These are phyloP conservation scores for Anthopleura sola DNA, from an alignment of 64 coral and sea anemone species.

Conservation along the genomic window DNA sequence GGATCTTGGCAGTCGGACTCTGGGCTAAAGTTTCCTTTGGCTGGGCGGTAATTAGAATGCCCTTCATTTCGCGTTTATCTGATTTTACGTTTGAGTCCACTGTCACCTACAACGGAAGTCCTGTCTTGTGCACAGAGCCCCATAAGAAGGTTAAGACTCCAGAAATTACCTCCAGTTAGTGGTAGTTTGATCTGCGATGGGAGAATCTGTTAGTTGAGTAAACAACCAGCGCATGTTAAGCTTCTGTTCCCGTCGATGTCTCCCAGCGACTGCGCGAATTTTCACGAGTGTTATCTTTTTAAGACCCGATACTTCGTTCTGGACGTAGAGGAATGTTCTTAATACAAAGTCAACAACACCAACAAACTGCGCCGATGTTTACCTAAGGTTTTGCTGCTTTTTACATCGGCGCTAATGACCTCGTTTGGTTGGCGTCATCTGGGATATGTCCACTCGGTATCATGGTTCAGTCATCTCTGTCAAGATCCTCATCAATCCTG, in stretches of 20 bases:
- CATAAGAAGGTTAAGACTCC: slow-evolving; percentile 10
- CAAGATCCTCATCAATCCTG: neutral
- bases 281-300: neutral
- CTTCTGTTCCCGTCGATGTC: neutral
- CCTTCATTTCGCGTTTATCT: slow-evolving; percentile 24
- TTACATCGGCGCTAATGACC: slow-evolving; percentile 14
- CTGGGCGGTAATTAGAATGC: slow-evolving; percentile 25
- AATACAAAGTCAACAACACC: slow-evolving; percentile 8
- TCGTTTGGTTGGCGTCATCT: slow-evolving; percentile 16
- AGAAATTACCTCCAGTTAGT: neutral
- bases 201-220: neutral
- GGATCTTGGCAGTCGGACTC: slow-evolving; percentile 31
- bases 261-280: neutral
- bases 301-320: neutral
- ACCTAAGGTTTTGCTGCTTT: neutral
- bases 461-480: neutral
- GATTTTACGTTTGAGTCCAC: slow-evolving; percentile 8
- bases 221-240: neutral
- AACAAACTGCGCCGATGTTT: neutral
- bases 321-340: slow-evolving; percentile 1
- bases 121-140: neutral
- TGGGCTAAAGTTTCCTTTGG: slow-evolving; percentile 11
- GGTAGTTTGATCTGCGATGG: neutral
- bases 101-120: slow-evolving; percentile 24
- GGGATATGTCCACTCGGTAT: slow-evolving; percentile 1